A percentile compares a stretch with the other conserved stretches of the same genome.
Evolutionary conservation across 2,113 vertebrate species (phyloP).

Genomic region (Paratilapia polleni): DNA sequence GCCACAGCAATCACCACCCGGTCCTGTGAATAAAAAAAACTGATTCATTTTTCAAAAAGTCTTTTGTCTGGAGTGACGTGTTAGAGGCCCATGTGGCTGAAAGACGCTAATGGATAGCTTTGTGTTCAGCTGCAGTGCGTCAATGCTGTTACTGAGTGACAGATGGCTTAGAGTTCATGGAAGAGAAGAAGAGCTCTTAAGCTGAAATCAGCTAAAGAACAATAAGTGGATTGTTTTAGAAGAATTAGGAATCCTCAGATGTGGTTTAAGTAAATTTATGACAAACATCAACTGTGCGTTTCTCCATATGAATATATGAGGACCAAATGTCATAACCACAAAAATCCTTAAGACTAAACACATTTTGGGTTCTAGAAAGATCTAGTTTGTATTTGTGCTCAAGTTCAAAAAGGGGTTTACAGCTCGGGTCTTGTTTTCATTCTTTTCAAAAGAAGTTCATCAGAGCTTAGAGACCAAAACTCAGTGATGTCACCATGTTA

Average conservation of each 20-base stretch:
- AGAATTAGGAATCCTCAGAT: background rate
- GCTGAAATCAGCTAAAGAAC: background rate
- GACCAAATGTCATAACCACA: background rate
- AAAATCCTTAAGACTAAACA: background rate
- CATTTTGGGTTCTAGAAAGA: background rate
- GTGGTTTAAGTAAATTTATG: background rate
- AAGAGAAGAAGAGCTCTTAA: background rate
- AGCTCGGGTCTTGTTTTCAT: background rate
- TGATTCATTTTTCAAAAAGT: conserved; percentile 18
- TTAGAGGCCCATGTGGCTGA: background rate
- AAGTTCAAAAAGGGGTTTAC: background rate
- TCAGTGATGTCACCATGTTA: background rate
- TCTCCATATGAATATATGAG: background rate
- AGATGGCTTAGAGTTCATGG: background rate
- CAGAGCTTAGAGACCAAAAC: background rate
- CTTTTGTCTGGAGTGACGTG: conserved; percentile 12
- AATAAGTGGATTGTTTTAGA: conserved; percentile 23
- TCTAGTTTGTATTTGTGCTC: background rate
- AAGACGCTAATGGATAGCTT: background rate
- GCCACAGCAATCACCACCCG: conserved; percentile 92
- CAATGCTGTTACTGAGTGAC: background rate
- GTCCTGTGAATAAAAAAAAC: conserved; percentile 75
- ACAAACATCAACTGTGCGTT: background rate
- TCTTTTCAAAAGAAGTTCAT: background rate
- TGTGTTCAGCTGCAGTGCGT: background rate